Evolutionary conservation across 2,888 invertebrate species (phyloP).

Genomic region (Cephus pygmeus): DNA sequence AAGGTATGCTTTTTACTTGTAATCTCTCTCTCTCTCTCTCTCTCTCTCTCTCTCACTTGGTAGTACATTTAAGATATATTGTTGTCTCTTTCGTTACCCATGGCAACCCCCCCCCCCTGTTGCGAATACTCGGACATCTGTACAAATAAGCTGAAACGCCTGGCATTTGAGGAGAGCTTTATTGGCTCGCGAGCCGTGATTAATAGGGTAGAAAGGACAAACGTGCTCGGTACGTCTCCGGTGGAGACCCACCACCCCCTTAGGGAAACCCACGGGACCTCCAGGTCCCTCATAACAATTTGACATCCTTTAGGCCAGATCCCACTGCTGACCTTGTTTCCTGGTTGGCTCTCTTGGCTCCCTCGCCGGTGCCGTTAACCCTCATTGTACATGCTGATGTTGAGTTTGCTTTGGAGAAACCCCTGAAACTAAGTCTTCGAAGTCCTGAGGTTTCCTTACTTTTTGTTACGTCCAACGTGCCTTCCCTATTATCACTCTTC

Average conservation of each 20-base stretch:
- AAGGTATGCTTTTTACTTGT: background rate
- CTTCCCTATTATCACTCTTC: background rate
- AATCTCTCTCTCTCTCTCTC: too few species aligned
- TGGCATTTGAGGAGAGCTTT: background rate
- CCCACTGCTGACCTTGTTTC: background rate
- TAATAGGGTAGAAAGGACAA: background rate
- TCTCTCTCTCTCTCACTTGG: background rate
- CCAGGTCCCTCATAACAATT: background rate
- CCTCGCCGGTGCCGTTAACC: background rate
- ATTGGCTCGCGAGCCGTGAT: background rate
- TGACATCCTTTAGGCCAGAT: background rate
- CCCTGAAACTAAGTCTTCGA: background rate
- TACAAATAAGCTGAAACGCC: background rate
- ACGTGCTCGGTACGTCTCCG: background rate
- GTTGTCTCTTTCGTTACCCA: background rate
- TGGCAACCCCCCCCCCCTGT: background rate
- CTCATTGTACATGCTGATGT: background rate
- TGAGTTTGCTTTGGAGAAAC: background rate
- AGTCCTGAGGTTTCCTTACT: background rate
- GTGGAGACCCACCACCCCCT: background rate
- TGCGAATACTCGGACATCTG: background rate
- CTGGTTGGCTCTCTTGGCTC: background rate
- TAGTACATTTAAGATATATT: background rate
- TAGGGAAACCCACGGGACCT: background rate
- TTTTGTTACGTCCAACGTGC: background rate